A percentile compares a stretch with the other conserved stretches of the same genome.
These are phyloP conservation scores for Phoenoteleia sp. DNA, from an alignment of 2,888 invertebrate genomes.

Conservation along the genomic window DNA sequence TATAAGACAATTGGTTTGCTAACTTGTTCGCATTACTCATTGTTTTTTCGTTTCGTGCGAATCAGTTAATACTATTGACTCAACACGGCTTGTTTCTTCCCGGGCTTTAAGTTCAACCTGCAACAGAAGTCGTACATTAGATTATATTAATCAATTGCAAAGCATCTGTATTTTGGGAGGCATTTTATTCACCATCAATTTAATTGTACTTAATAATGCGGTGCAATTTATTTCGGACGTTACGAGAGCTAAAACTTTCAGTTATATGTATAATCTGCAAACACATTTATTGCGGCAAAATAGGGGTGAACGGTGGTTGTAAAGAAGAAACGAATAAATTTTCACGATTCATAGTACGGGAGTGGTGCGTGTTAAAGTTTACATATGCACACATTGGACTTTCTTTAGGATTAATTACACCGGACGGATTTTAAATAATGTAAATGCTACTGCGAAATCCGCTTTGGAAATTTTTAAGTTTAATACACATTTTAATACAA, in stretches of 20 bases:
- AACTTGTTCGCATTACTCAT: slow-evolving; percentile 14
- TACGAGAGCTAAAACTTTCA: not conserved
- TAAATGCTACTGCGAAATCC: not conserved
- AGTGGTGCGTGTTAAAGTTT: slow-evolving; percentile 62
- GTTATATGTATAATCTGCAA: slow-evolving; percentile 49
- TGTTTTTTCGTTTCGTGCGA: not conserved
- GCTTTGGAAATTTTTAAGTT: slow-evolving; percentile 32
- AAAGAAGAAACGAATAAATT: slow-evolving; percentile 66
- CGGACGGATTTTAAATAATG: slow-evolving; percentile 44
- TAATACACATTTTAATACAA: slow-evolving; percentile 40
- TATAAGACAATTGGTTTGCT: slow-evolving; percentile 42
- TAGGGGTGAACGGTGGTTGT: slow-evolving; percentile 51
- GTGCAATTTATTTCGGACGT: slow-evolving; percentile 11
- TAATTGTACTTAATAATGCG: slow-evolving; percentile 37
- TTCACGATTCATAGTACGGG: slow-evolving; percentile 52
- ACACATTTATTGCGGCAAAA: slow-evolving; percentile 58
- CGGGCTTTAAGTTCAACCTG: not conserved
- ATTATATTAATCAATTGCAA: slow-evolving; percentile 9
- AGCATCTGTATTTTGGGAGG: not conserved
- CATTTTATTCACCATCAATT: slow-evolving; percentile 38
- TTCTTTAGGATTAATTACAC: slow-evolving; percentile 58
- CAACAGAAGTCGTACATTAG: slow-evolving; percentile 13
- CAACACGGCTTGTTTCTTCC: not conserved
- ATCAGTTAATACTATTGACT: not conserved
- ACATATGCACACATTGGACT: slow-evolving; percentile 63